Evolutionary conservation across 2,797 vertebrate genomes (phyloP).

Genomic region (Synanceia verrucosa): DNA sequence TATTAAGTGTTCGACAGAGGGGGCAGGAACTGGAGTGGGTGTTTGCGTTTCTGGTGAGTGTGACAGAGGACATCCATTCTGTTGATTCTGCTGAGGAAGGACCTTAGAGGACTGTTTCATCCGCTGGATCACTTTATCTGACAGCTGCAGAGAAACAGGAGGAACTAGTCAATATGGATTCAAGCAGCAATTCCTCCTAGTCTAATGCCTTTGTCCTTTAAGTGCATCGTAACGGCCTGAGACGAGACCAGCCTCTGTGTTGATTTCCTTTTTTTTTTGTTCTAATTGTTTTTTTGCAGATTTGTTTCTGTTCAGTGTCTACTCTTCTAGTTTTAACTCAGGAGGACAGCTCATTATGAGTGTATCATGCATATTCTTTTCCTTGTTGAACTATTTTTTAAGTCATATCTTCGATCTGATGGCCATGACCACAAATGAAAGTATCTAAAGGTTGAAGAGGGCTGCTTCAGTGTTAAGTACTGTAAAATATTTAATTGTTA

Average conservation of each 20-base stretch:
- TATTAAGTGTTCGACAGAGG: constrained; percentile 38
- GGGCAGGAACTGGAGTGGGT: constrained; percentile 10
- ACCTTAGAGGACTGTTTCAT: constrained; percentile 85
- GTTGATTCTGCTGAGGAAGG: constrained; percentile 31
- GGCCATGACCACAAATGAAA: background rate
- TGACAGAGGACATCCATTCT: constrained; percentile 15
- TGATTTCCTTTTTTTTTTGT: background rate
- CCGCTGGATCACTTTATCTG: constrained; percentile 89
- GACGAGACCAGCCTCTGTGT: background rate
- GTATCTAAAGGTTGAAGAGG: background rate
- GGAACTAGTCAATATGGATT: background rate
- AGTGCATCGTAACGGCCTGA: background rate
- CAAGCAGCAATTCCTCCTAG: background rate
- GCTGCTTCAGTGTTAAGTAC: background rate
- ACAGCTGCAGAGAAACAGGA: constrained; percentile 81
- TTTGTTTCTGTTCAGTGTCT: background rate
- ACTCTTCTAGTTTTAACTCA: background rate
- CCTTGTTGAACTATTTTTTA: background rate
- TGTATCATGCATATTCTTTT: too few species aligned
- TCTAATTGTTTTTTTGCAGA: background rate
- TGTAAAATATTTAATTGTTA: too few species aligned
- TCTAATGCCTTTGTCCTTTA: background rate
- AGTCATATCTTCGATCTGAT: background rate
- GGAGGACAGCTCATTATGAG: too few species aligned
- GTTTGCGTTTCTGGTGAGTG: constrained; percentile 18